Evolutionary conservation across 2,113 vertebrate species (phyloP), one percentile per base, ranked within the genome.

Genomic region (Forbesichthys agassizii): DNA sequence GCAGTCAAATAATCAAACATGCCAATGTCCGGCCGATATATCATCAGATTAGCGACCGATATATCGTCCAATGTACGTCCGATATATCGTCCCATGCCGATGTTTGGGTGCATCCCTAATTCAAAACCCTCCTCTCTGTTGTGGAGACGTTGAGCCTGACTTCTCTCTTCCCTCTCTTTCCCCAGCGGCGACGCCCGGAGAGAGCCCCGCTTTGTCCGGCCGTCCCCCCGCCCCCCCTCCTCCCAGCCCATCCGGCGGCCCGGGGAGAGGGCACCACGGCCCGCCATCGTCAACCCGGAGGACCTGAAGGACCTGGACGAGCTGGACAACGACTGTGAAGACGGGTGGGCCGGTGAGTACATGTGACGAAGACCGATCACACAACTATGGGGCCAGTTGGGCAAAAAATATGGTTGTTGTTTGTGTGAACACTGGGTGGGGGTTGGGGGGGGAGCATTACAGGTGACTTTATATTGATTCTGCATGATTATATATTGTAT

Each of bases 271-370:
- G 91, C 90, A 0, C 92, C 91, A 0, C 92, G 98, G 4, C 95
- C 98, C 56, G 95, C 98, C 61, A 97, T 99, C 69, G 95, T 99
- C 83, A 99, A 98, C 0, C 95, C 96, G 0, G 97, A 99, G 33
- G 96, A 98, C 83, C 90, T 99, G 48, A 98, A 96, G 82, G 97
- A 96, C 73, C 90, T 99, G 46, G 98, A 99, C 71, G 97, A 99
- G 6, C 93, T 99, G 57, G 98, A 99, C 79, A 94, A 93, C 0
- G 96, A 99, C 18, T 95, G 94, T 0, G 96, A 99, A n/a, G 98
- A 97, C 0, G 96, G 98, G 69, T 99, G 98, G 98, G 98, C 98
- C 85, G 98, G 98, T 98, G 77, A 85, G 90, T 57, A 16, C 5
- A 49, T 1, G 4, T 5, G 3, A 20, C 16, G 3, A 20, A 42